Conservation (phyloP, 2,113 vertebrate genomes). For the Gambusia holbrooki region DNA sequence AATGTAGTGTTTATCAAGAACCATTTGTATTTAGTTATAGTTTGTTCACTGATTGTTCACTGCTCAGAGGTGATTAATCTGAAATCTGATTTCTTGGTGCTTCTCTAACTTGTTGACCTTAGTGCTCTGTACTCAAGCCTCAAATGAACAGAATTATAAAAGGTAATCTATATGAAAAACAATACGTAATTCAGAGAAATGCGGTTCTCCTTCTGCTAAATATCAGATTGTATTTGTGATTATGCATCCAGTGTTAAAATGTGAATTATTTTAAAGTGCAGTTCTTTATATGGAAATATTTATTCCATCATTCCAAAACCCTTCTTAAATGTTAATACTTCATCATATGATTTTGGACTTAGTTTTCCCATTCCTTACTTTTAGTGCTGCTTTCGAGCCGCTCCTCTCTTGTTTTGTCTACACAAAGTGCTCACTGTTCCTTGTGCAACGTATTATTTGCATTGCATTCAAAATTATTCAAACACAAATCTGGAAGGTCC, state of each 20-base stretch:
- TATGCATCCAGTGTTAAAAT: not conserved
- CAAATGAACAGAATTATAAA: not conserved
- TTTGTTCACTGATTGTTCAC: no score
- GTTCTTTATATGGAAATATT: not conserved
- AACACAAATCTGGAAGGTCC: slow-evolving; percentile 23
- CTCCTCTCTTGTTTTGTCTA: slow-evolving; percentile 13
- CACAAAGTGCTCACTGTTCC: slow-evolving; percentile 9
- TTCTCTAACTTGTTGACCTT: not conserved
- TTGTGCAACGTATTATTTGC: slow-evolving; percentile 23
- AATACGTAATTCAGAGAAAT: not conserved
- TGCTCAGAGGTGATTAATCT: no score
- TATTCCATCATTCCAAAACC: not conserved
- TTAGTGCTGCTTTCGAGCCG: not conserved
- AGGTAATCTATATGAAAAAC: not conserved
- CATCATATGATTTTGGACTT: not conserved
- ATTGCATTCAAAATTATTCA: slow-evolving; percentile 61
- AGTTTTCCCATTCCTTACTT: not conserved
- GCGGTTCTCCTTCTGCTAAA: not conserved
- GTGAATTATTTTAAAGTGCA: not conserved
- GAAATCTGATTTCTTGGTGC: not conserved
- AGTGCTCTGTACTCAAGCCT: no score
- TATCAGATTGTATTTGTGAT: not conserved
- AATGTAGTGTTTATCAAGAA: no score
- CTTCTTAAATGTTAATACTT: not conserved
- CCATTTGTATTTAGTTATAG: no score